Evolutionary conservation across 2,797 vertebrate species (phyloP).

Genomic region (Melanotaenia nigrans): DNA sequence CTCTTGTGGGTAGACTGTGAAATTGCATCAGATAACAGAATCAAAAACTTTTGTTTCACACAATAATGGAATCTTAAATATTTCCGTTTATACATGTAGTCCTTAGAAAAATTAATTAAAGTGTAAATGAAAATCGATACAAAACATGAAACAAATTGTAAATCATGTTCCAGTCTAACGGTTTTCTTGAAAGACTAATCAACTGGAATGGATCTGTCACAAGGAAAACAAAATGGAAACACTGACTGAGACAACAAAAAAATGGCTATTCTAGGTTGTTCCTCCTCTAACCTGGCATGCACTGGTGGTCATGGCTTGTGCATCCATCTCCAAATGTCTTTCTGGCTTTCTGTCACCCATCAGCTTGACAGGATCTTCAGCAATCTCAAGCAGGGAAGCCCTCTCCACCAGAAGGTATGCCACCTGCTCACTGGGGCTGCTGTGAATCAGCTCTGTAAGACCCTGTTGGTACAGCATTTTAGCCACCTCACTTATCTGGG

Average conservation of each 20-base stretch:
- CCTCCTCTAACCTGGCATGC: constrained; percentile 66
- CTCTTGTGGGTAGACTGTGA: constrained; percentile 73
- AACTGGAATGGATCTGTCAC: too few species aligned
- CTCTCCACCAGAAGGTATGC: constrained; percentile 87
- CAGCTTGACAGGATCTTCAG: constrained; percentile 43
- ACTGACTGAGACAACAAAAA: background rate
- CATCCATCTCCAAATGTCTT: constrained; percentile 23
- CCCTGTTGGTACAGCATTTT: constrained; percentile 89
- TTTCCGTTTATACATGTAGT: too few species aligned
- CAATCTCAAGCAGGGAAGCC: constrained; percentile 78
- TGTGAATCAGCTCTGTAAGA: constrained; percentile 81
- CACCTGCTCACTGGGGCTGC: constrained; percentile 86
- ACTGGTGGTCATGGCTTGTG: constrained; percentile 46
- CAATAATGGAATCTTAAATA: background rate
- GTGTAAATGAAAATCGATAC: background rate
- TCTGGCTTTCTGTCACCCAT: constrained; percentile 52
- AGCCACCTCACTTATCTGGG: constrained; percentile 85
- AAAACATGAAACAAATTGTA: background rate
- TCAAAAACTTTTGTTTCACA: background rate
- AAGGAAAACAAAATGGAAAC: background rate
- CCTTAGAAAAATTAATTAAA: background rate
- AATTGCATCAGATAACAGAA: constrained; percentile 18
- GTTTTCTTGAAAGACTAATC: too few species aligned
- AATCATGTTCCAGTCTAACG: fast-evolving
- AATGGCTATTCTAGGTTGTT: background rate